Base-by-base conservation (phyloP, 2,797 vertebrate species). In the Botia almorhae region DNA sequence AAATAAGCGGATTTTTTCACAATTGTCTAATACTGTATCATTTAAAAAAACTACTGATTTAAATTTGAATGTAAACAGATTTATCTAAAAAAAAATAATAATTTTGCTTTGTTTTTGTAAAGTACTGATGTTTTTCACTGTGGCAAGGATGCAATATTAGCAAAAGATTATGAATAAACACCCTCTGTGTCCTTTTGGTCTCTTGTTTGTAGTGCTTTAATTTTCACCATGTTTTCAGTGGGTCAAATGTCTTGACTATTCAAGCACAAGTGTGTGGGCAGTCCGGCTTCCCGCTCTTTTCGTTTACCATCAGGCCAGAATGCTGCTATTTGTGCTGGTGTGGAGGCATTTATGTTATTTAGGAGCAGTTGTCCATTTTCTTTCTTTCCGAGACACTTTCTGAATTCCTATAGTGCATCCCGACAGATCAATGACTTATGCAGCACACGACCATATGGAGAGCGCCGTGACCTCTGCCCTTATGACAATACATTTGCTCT, bases 381-480 rank as follows among this genome's bases (percentile, higher is more conserved):
- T 79, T 26, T 26, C 23, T 87, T 83, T 83, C 85, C 48, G 85
- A 88, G 87, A 89, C 13, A 61, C 85, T 90, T 88, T n/a, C 73
- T 83, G 0, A 87, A 93, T 93, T 93, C 92, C 91, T 93, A 89
- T 92, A 85, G 84, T 81, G 71, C 76, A 64, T 85, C 90, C 90
- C 89, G 91, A 93, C 92, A 93, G 90, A 93, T 93, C 92, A 92
- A 91, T 92, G 93, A 93, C 93, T 93, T 92, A 89, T 90, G 92
- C 92, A 92, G 93, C 94, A 94, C 93, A 93, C 91, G 93, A 94
- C 94, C 94, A 95, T 96, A 95, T 95, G 94, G 92, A 92, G 92
- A 91, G 90, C 92, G 93, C 92, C 92, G 87, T 91, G 91, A 93
- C 94, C 93, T 94, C 89, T 91, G 89, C 91, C 93, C 92, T 89